Evolutionary conservation across 2,113 vertebrate species (phyloP), one percentile per base, ranked within the genome.

Genomic region (Hipposideros armiger): DNA sequence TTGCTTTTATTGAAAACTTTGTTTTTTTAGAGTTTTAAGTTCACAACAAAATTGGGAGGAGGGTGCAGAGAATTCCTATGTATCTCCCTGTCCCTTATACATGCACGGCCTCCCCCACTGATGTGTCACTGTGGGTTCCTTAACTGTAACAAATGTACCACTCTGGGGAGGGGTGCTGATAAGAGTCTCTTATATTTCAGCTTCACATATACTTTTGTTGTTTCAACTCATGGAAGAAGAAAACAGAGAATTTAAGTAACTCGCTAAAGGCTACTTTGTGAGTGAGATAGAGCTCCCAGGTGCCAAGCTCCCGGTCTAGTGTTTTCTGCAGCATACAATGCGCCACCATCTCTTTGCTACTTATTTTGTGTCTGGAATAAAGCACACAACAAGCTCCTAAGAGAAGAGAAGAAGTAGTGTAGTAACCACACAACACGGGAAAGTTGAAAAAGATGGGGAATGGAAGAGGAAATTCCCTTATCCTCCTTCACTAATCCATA

Each of bases 371-470:
- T 67, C 64, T 32, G 45, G 24, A 70, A 17, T 36, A 72, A 70
- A 36, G 47, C 15, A 16, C 28, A 47, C 58, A 50, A 77, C 30
- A 54, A 74, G n/a, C 36, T 80, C 36, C 30, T 60, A 58, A 28
- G 42, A 92, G 40, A 73, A 90, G 72, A 81, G 16, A 84, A 64
- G 5, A 24, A 20, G 17, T 24, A 50, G 8, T 11, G 0, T 30
- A 73, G 85, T 56, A 69, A 69, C 0, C 20, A 77, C 36, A 66
- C 24, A 76, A n/a, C 24, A 66, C 13, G 45, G 22, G 11, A 40
- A 93, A 89, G 78, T 40, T 74, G 66, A 81, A 94, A 90, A 76
- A 66, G 36, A 83, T 30, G 36, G 36, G 7, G 50, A 94, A 72
- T 54, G 11, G 64, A 56, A 93, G 74, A 82, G 22, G 16, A 30